These are phyloP conservation scores for Lymantria dispar DNA, from an alignment of 2,888 invertebrate genomes.

Conservation along the genomic window DNA sequence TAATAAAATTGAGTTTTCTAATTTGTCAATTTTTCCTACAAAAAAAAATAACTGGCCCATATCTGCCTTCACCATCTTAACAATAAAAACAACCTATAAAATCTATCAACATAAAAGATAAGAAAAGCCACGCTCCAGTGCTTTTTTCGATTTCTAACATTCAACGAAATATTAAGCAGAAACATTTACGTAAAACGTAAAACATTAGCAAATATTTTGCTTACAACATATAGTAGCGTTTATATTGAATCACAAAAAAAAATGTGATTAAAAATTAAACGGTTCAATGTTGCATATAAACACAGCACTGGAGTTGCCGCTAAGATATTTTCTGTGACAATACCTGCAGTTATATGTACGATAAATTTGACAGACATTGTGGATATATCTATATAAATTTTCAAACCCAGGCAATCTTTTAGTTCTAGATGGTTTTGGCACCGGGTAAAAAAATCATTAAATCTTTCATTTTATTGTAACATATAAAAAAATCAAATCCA, in stretches of 20 bases:
- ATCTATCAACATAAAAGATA: constrained; percentile 75
- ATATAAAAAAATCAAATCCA: constrained; percentile 47
- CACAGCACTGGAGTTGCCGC: constrained; percentile 1
- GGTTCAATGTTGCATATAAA: not conserved
- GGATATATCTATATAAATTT: constrained; percentile 46
- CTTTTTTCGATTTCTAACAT: constrained; percentile 46
- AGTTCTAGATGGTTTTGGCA: constrained; percentile 74
- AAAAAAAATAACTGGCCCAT: constrained; percentile 55
- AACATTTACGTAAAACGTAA: constrained; percentile 16
- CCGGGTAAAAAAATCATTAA: constrained; percentile 37
- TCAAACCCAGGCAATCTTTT: constrained; percentile 39
- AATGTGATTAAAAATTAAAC: not conserved
- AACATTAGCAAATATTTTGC: no score
- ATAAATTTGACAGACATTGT: constrained; percentile 71
- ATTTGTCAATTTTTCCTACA: constrained; percentile 72
- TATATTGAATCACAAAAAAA: no score
- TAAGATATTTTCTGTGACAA: constrained; percentile 14
- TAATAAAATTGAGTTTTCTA: constrained; percentile 76
- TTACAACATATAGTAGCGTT: no score
- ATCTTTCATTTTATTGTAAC: constrained; percentile 24
- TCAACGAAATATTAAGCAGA: constrained; percentile 34
- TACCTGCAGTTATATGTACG: constrained; percentile 36
- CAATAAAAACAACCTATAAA: constrained; percentile 81
- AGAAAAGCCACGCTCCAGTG: constrained; percentile 5
- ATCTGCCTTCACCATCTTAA: constrained; percentile 74